These are phyloP conservation scores for Clarias pachynema DNA, from an alignment of 2,797 vertebrate genomes.

Conservation along the genomic window DNA sequence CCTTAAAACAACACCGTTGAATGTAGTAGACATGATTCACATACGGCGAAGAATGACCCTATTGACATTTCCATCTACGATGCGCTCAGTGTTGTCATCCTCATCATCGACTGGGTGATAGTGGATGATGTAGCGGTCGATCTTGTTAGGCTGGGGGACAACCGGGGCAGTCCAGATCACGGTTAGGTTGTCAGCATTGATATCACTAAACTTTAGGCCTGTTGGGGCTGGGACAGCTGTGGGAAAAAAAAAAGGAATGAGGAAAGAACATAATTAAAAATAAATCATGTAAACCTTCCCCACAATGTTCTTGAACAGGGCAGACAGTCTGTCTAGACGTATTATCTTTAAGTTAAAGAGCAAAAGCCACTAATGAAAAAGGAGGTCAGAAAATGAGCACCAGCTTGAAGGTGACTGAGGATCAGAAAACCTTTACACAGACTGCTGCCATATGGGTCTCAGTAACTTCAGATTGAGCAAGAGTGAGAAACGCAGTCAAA, in stretches of 20 bases:
- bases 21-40: constrained; percentile 50
- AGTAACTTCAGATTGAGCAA: constrained; percentile 4
- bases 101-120: constrained; percentile 90
- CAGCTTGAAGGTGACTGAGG: constrained; percentile 43
- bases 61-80: constrained; percentile 74
- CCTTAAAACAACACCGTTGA: neutral
- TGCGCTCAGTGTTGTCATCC: constrained; percentile 84
- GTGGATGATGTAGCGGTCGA: constrained; percentile 81
- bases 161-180: constrained; percentile 85
- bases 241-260: constrained; percentile 27
- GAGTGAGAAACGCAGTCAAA: constrained; percentile 21
- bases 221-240: constrained; percentile 93
- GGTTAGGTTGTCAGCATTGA: constrained; percentile 83
- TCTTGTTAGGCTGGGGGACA: constrained; percentile 78
- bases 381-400: constrained; percentile 58
- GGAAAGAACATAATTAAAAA: neutral
- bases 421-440: constrained; percentile 48
- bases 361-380: constrained; percentile 45
- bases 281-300: neutral
- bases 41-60: constrained; percentile 84
- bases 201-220: constrained; percentile 82
- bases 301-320: constrained; percentile 31
- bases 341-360: constrained; percentile 56
- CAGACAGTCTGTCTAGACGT: constrained; percentile 53
- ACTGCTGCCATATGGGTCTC: constrained; percentile 65